A percentile compares a stretch with the other conserved stretches of the same genome.
Evolutionary conservation across 2,888 invertebrate genomes (phyloP).

Genomic region (Cantharis flavilabris): DNA sequence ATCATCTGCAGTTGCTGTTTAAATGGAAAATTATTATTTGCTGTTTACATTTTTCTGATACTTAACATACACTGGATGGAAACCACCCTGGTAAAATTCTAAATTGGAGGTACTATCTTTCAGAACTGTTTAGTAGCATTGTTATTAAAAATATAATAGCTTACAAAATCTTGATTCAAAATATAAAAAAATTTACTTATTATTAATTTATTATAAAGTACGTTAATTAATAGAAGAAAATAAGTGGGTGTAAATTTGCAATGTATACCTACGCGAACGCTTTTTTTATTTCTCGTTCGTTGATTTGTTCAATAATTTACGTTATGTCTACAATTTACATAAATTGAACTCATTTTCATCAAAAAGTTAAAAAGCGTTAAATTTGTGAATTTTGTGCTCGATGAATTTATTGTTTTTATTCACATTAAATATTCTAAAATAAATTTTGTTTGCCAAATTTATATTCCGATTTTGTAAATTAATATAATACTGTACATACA

Average conservation of each 20-base stretch:
- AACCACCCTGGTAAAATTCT: no score
- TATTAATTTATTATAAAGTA: no score
- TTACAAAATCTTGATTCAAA: no score
- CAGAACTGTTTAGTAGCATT: no score
- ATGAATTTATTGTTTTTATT: neutral
- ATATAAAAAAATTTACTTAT: no score
- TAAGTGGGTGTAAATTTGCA: neutral
- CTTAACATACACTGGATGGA: no score
- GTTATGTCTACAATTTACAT: neutral
- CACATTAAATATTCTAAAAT: neutral
- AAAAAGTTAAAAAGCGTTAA: neutral
- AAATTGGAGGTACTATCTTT: no score
- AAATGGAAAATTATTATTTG: no score
- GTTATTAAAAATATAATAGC: no score
- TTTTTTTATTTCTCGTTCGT: neutral
- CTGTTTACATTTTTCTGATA: no score
- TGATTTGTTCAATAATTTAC: neutral
- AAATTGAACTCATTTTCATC: neutral
- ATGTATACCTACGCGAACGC: neutral
- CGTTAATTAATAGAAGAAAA: neutral
- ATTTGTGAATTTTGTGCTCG: neutral
- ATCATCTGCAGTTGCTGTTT: no score
- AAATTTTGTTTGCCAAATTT: neutral
- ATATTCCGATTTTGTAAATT: neutral
- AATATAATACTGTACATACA: neutral